These are phyloP conservation scores for Hydropsyche betteni DNA, from an alignment of 2,888 invertebrate genomes.

Conservation along the genomic window DNA sequence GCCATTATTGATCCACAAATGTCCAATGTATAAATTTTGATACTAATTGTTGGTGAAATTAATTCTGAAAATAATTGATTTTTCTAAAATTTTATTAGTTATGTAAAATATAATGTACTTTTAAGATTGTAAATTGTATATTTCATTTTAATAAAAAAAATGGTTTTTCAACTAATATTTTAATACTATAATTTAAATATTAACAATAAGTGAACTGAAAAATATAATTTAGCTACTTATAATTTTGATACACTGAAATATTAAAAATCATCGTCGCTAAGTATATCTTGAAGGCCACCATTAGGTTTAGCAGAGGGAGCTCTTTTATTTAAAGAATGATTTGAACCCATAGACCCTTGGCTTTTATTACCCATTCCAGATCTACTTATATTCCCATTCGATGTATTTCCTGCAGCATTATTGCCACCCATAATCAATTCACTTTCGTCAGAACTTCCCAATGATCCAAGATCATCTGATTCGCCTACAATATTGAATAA, in stretches of 20 bases:
- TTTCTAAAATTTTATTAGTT: not conserved
- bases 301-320: conserved; percentile 49
- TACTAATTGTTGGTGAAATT: conserved; percentile 49
- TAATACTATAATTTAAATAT: not conserved
- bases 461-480: conserved; percentile 56
- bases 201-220: not conserved
- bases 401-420: conserved; percentile 1
- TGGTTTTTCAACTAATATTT: conserved; percentile 9
- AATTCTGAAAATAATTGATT: too few relatives aligned
- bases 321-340: conserved; percentile 49
- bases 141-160: conserved; percentile 16
- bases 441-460: conserved; percentile 63
- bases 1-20: too few relatives aligned
- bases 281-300: conserved; percentile 53
- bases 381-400: conserved; percentile 26
- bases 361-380: conserved; percentile 40
- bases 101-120: conserved; percentile 14
- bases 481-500: conserved; percentile 37
- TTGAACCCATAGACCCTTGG: conserved; percentile 45
- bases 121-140: conserved; percentile 34
- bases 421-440: conserved; percentile 59
- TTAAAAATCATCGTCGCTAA: conserved; percentile 66
- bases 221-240: not conserved
- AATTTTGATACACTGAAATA: too few relatives aligned
- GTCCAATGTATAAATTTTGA: too few relatives aligned